A percentile compares a stretch with the other conserved stretches of the same genome.
Conservation (phyloP, 2,888 invertebrate genomes). For the Cephus nigrinus region DNA sequence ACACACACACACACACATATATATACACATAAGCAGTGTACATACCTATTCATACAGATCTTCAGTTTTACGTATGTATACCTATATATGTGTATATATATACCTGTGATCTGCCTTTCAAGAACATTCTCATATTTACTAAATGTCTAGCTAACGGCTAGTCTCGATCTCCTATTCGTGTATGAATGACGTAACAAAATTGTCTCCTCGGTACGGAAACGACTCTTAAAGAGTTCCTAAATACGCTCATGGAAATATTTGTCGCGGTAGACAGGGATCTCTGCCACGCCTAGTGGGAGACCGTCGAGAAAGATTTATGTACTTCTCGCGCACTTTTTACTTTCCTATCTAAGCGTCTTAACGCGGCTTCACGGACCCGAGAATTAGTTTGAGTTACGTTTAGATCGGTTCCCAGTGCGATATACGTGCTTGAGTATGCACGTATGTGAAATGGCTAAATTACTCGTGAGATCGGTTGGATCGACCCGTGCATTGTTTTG, state of each 20-base stretch:
- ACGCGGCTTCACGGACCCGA: not conserved
- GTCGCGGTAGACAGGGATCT: not conserved
- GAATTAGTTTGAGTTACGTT: not conserved
- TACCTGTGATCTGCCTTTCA: not conserved
- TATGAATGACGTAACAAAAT: constrained; percentile 24
- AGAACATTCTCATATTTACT: not conserved
- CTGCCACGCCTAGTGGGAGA: not conserved
- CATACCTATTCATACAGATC: not conserved
- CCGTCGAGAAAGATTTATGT: not conserved
- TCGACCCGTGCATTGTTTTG: not conserved
- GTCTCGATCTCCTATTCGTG: constrained; percentile 7
- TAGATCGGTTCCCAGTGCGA: not conserved
- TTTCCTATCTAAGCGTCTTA: not conserved
- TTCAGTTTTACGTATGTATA: not conserved
- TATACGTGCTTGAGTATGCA: not conserved
- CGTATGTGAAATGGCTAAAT: not conserved
- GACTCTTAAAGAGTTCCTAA: not conserved
- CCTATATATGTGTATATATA: not conserved
- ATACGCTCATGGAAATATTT: not conserved
- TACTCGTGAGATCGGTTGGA: not conserved
- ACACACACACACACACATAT: no score
- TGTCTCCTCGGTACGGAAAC: constrained; percentile 10
- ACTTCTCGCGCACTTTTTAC: not conserved
- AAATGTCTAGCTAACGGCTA: constrained; percentile 1
- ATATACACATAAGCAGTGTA: not conserved